Percentiles rank a stretch among this genome's conserved stretches.
Conservation (phyloP, 2,113 vertebrate genomes). For the Tetraodon nigroviridis region DNA sequence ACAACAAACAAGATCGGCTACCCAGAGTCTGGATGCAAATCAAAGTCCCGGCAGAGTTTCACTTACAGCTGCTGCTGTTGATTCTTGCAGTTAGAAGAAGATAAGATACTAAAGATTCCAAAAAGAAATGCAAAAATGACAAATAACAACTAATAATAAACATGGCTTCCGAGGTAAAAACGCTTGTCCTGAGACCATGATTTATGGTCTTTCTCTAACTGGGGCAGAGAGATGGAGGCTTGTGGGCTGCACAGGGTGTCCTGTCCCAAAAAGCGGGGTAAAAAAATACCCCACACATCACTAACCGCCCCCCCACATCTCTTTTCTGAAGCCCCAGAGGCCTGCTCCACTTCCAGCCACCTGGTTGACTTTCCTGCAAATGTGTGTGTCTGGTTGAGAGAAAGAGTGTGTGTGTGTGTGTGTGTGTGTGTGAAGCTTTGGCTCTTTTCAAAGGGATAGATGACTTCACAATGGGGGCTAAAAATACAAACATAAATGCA, state of each 20-base stretch:
- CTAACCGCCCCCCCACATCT: slow-evolving; percentile 13
- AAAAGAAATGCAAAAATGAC: not conserved
- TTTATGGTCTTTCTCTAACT: slow-evolving; percentile 61
- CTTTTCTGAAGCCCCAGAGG: slow-evolving; percentile 55
- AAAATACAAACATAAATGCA: slow-evolving; percentile 15
- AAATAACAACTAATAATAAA: slow-evolving; percentile 21
- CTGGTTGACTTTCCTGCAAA: slow-evolving; percentile 63
- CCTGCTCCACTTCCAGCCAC: slow-evolving; percentile 68
- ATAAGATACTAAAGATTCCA: not conserved
- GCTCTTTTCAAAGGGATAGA: slow-evolving; percentile 38
- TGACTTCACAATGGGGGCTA: slow-evolving; percentile 12
- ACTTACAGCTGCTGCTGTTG: not conserved
- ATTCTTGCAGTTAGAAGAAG: not conserved
- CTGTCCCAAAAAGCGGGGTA: slow-evolving; percentile 23
- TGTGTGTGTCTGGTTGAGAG: not conserved
- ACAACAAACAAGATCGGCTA: not conserved
- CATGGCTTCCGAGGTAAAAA: slow-evolving; percentile 11
- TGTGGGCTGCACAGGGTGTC: slow-evolving; percentile 44
- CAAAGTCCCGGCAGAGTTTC: not conserved
- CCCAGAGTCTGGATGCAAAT: not conserved
- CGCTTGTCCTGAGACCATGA: slow-evolving; percentile 25
- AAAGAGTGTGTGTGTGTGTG: slow-evolving; percentile 13
- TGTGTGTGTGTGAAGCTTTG: slow-evolving; percentile 31
- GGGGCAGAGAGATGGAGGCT: slow-evolving; percentile 43
- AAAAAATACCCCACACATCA: slow-evolving; percentile 4